Base-by-base conservation (phyloP, 2,888 invertebrate genomes). In the Drosophila prolongata region DNA sequence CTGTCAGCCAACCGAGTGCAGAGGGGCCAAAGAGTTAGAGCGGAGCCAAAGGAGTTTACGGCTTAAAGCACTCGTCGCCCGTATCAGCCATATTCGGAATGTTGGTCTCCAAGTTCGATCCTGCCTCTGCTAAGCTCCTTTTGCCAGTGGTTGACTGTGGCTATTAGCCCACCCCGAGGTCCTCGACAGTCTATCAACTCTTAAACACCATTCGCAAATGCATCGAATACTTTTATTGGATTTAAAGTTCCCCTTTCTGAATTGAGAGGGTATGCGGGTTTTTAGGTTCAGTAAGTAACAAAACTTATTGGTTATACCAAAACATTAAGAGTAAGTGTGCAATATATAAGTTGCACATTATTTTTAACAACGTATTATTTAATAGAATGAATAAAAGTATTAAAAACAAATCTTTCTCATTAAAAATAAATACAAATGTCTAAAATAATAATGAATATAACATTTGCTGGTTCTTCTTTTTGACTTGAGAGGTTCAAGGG, bases 41-140 rank as follows among this genome's bases (percentile, higher is more conserved):
- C 24, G 16, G 50, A 34, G 34, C 24, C 24, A 24, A 40, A 24
- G 38, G 38, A 53, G 50, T 59, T 59, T 35, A 58, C 47, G 37
- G 37, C 75, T 70, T 86, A 69, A 80, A 86, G 75, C 70, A 37
- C 54, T 42, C 43, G 40, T 42, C 38, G 16, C 16, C 34, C 35
- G n/a, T 61, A 44, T 50, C 44, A 37, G 53, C 42, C 42, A 52
- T 44, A 42, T 14, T 42, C 38, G 16, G 27, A 49, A 27, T 46
- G 30, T 50, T 44, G 44, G 55, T 42, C 42, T 71, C 44, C 42
- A 62, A 55, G 44, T 56, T 55, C 16, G 37, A 55, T 64, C 42
- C 61, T n/a, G 14, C 13, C 37, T 11, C 27, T 37, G 34, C 43
- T 54, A 14, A 44, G 46, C 40, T 42, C 11, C 40, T 19, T 44